A percentile compares a stretch with the other conserved stretches of the same genome.
phyloP scores from a whole-genome alignment of 2,113 vertebrate genomes.

The Phaethornis superciliosus region DNA sequence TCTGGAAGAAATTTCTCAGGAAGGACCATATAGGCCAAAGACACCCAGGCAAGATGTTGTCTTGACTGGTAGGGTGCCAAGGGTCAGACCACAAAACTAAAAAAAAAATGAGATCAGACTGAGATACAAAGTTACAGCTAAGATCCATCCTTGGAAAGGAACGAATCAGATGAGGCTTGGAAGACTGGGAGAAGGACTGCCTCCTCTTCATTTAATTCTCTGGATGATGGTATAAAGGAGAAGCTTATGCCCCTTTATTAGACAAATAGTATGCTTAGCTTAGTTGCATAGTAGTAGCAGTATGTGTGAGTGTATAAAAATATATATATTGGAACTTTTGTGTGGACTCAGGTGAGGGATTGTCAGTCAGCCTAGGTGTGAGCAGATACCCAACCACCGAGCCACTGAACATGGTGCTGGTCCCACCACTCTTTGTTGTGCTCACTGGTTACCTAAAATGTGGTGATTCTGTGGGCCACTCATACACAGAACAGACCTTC shows the following conservation, averaged over 20 bases:
- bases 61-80: background rate
- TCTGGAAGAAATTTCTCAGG: background rate
- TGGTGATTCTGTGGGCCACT: background rate
- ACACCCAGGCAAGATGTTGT: background rate
- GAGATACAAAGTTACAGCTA: background rate
- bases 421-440: background rate
- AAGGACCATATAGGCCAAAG: background rate
- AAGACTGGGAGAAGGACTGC: background rate
- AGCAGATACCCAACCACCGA: background rate
- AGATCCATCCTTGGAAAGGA: background rate
- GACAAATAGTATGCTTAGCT: background rate
- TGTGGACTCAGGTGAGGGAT: background rate
- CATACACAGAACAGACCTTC: background rate
- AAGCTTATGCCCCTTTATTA: background rate
- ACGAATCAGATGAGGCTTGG: background rate
- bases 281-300: background rate
- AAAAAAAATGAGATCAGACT: background rate
- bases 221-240: background rate
- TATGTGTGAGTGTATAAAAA: background rate
- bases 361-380: background rate
- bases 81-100: background rate
- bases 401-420: background rate
- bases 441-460: fast-evolving
- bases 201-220: background rate
- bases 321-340: background rate